Conservation (phyloP, 1,140 invertebrate genomes). For the Callitettix versicolor region DNA sequence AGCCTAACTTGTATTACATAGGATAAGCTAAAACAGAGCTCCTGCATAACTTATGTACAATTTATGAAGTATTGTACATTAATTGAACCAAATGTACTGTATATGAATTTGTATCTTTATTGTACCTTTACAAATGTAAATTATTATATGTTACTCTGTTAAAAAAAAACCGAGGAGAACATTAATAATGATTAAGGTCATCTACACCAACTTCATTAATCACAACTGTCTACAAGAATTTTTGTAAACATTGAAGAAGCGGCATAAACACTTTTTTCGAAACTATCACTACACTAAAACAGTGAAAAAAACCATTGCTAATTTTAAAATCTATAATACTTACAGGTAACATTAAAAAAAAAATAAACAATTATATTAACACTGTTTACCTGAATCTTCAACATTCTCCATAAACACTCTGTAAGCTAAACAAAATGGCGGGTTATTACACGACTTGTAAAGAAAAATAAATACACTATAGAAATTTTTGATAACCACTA, state of each 20-base stretch:
- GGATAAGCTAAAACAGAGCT: too few relatives aligned
- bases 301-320: background rate
- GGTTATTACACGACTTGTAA: background rate
- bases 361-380: constrained; percentile 5
- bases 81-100: too few relatives aligned
- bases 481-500: background rate
- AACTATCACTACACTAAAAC: background rate
- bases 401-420: constrained; percentile 19
- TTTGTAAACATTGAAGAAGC: background rate
- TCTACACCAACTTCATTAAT: background rate
- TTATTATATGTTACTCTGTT: too few relatives aligned
- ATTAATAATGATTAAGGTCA: too few relatives aligned
- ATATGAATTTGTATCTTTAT: too few relatives aligned
- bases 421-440: constrained; percentile 17
- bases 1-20: too few relatives aligned
- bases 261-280: too few relatives aligned
- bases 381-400: constrained; percentile 18
- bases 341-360: background rate
- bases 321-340: background rate
- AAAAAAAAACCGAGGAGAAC: too few relatives aligned
- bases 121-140: too few relatives aligned
- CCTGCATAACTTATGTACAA: too few relatives aligned
- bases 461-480: background rate
- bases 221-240: background rate
- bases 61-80: too few relatives aligned